These are phyloP conservation scores for Solea solea DNA, from an alignment of 2,113 vertebrate species.

Conservation along the genomic window DNA sequence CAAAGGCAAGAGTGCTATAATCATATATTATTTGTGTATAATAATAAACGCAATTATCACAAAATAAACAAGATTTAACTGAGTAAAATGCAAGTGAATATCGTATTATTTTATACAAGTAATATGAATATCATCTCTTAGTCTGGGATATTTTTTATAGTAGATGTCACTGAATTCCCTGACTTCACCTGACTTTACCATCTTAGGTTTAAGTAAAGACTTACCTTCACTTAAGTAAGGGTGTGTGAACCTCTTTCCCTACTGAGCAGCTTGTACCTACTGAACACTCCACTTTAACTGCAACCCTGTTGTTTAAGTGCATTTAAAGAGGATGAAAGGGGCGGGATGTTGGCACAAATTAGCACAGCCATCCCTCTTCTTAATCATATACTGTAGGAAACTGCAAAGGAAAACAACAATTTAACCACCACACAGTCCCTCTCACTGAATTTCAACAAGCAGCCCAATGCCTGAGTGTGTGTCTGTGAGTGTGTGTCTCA, in stretches of 20 bases:
- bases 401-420: slow-evolving; percentile 43
- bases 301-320: background rate
- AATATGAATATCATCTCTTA: too few relatives aligned
- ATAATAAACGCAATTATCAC: too few relatives aligned
- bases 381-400: slow-evolving; percentile 37
- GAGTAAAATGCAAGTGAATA: too few relatives aligned
- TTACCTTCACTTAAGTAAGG: background rate
- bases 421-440: slow-evolving; percentile 29
- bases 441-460: slow-evolving; percentile 16
- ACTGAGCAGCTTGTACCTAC: background rate
- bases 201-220: background rate
- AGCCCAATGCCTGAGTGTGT: slow-evolving; percentile 6
- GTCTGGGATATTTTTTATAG: too few relatives aligned
- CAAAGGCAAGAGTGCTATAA: too few relatives aligned
- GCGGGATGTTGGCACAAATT: slow-evolving; percentile 7
- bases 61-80: too few relatives aligned
- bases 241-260: too few relatives aligned
- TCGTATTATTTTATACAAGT: too few relatives aligned
- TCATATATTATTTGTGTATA: too few relatives aligned
- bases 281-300: background rate
- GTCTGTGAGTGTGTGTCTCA: background rate
- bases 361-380: slow-evolving; percentile 12
- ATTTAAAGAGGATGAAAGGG: slow-evolving; percentile 10
- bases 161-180: too few relatives aligned
- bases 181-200: background rate